Conservation (phyloP, 1,140 invertebrate genomes). For the Rhopalosiphum maidis region DNA sequence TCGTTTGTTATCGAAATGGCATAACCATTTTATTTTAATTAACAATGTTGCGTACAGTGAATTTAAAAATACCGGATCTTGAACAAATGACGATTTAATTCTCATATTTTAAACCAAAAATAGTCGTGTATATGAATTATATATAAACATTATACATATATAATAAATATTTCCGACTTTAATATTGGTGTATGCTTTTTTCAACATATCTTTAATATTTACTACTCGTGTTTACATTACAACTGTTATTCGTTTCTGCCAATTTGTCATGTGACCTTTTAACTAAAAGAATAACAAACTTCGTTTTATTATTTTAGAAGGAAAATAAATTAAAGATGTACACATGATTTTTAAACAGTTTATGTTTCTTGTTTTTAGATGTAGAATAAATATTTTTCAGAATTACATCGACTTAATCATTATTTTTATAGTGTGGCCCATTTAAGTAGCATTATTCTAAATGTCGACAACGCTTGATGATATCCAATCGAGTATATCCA, state of each 20-base stretch:
- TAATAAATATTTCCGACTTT: background rate
- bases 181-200: background rate
- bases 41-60: background rate
- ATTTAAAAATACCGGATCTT: background rate
- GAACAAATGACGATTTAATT: background rate
- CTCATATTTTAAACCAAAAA: background rate
- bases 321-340: background rate
- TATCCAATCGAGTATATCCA: no score
- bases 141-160: no score
- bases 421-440: background rate
- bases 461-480: no score
- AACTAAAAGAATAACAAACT: background rate
- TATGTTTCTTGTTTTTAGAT: background rate
- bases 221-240: background rate
- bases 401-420: background rate
- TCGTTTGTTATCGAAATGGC: background rate
- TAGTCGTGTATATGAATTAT: background rate
- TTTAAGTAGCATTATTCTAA: background rate
- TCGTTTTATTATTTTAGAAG: background rate
- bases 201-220: background rate
- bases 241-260: background rate
- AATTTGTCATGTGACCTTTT: background rate
- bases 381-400: background rate
- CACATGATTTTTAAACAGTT: slow-evolving; percentile 13
- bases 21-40: slow-evolving; percentile 5